Conservation (phyloP, 2,113 vertebrate species). For the Deroptyus accipitrinus region DNA sequence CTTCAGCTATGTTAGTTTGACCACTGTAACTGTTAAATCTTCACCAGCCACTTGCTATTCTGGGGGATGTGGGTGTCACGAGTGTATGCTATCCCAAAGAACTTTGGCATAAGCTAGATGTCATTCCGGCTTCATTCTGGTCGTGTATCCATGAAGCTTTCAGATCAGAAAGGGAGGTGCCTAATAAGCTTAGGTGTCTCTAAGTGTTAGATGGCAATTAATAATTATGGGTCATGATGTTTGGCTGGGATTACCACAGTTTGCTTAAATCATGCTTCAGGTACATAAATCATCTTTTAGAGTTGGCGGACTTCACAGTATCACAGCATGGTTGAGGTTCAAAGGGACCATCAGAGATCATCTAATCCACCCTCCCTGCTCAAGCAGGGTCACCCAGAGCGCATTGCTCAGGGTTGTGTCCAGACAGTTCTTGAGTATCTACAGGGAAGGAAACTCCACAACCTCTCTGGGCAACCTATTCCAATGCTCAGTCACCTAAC, state of each 20-base stretch:
- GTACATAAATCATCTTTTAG: not conserved
- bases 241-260: not conserved
- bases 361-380: not conserved
- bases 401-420: not conserved
- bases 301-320: not conserved
- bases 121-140: not conserved
- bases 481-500: not conserved
- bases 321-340: not conserved
- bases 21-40: not conserved
- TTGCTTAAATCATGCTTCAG: not conserved
- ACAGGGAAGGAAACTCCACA: not conserved
- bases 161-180: not conserved
- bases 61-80: not conserved
- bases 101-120: not conserved
- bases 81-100: not conserved
- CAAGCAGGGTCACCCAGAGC: not conserved
- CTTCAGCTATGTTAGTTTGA: not conserved
- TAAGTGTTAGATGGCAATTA: not conserved
- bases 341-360: not conserved
- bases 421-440: not conserved
- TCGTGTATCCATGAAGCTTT: not conserved
- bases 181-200: not conserved
- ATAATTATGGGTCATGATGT: not conserved
- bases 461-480: not conserved
- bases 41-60: not conserved